Evolutionary conservation across 2,113 vertebrate species (phyloP).

Genomic region (Scytalopus superciliaris): DNA sequence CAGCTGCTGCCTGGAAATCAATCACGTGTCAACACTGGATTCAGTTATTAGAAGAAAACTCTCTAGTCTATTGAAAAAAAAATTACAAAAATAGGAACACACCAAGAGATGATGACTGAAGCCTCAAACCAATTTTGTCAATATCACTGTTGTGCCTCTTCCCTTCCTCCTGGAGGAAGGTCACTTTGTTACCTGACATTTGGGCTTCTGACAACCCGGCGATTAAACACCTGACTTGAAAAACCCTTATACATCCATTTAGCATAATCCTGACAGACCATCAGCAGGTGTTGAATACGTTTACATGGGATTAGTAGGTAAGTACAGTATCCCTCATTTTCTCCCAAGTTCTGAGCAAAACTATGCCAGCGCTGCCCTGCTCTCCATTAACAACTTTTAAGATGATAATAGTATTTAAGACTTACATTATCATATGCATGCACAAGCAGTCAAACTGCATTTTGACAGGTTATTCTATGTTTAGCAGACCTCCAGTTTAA

Average conservation of each 20-base stretch:
- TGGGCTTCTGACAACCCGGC: not conserved
- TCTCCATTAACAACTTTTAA: not conserved
- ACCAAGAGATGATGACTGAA: not conserved
- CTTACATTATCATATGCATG: not conserved
- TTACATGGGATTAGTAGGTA: not conserved
- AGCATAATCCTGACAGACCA: not conserved
- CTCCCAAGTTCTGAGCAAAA: not conserved
- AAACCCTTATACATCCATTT: not conserved
- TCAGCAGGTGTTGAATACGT: not conserved
- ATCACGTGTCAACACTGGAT: accelerated
- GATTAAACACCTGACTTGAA: not conserved
- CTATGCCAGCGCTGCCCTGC: not conserved
- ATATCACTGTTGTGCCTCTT: not conserved
- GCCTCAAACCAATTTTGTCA: not conserved
- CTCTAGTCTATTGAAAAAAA: not conserved
- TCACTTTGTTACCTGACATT: not conserved
- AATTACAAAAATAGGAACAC: not conserved
- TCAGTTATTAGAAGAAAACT: not conserved
- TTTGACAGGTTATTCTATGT: not conserved
- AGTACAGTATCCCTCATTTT: not conserved
- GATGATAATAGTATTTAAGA: not conserved
- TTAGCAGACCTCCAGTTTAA: not conserved
- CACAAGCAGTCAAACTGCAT: not conserved
- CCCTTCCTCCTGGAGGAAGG: not conserved
- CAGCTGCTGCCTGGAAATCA: not conserved